A percentile compares a stretch with the other conserved stretches of the same genome.
Conservation (phyloP, 2,113 vertebrate species). For the Bungarus multicinctus region DNA sequence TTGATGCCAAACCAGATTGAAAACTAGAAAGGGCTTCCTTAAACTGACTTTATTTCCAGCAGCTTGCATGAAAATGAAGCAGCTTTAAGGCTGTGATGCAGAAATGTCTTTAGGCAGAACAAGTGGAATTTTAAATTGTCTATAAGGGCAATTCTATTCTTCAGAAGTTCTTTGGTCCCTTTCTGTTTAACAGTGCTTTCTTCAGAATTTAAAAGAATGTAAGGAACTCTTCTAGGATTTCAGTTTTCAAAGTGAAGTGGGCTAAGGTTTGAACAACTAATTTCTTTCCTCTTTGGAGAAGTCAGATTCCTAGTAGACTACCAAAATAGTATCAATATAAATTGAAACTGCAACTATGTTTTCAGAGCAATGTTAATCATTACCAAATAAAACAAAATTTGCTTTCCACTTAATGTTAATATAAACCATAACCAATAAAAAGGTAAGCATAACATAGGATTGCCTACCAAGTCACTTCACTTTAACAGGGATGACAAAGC, state of each 20-base stretch:
- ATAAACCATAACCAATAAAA: constrained; percentile 17
- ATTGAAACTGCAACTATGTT: not conserved
- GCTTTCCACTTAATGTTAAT: constrained; percentile 41
- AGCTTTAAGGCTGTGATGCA: not conserved
- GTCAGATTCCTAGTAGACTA: not conserved
- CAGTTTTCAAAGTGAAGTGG: not conserved
- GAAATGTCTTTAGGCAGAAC: not conserved
- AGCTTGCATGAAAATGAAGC: not conserved
- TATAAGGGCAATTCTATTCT: not conserved
- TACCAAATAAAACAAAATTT: constrained; percentile 24
- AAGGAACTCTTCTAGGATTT: not conserved
- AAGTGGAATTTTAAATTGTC: not conserved
- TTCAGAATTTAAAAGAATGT: not conserved
- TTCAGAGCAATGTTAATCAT: constrained; percentile 1
- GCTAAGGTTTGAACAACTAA: not conserved
- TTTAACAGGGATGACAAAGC: constrained; percentile 53
- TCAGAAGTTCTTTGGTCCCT: not conserved
- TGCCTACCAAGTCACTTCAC: constrained; percentile 28
- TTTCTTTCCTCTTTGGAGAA: not conserved
- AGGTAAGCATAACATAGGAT: constrained; percentile 30
- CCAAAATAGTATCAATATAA: not conserved
- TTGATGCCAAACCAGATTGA: not conserved
- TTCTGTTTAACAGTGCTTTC: not conserved
- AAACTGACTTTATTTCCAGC: not conserved
- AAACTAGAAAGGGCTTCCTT: not conserved